Conservation (phyloP, 1,140 invertebrate genomes). For the Neodiprion fabricii region DNA sequence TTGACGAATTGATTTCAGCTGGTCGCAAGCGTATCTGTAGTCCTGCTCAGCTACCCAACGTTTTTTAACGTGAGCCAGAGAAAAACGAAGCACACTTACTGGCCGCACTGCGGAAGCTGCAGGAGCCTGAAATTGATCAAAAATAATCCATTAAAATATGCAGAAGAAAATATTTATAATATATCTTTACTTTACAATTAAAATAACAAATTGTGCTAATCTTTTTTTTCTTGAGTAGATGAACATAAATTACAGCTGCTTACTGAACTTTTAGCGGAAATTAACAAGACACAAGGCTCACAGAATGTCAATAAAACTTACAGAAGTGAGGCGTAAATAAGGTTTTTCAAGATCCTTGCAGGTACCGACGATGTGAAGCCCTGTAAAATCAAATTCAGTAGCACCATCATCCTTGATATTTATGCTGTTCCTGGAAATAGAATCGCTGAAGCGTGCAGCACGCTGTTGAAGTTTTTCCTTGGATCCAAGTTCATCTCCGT, state of each 20-base stretch:
- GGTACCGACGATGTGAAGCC: conserved; percentile 91
- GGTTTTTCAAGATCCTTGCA: conserved; percentile 93
- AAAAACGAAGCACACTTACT: conserved; percentile 81
- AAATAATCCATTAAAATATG: background rate
- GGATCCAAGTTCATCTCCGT: conserved; percentile 70
- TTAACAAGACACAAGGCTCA: background rate
- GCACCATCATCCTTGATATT: conserved; percentile 65
- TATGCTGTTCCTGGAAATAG: conserved; percentile 42
- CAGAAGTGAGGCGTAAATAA: conserved; percentile 90
- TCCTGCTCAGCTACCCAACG: conserved; percentile 90
- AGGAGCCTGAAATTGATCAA: conserved; percentile 73
- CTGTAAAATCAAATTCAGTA: conserved; percentile 79
- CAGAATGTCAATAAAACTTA: conserved; percentile 50
- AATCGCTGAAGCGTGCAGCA: conserved; percentile 81
- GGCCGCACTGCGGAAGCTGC: conserved; percentile 91
- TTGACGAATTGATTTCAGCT: conserved; percentile 97
- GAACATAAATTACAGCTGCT: too few relatives aligned
- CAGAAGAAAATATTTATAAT: background rate
- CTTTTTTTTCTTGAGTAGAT: too few relatives aligned
- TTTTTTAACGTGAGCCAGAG: conserved; percentile 88
- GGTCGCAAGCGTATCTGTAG: conserved; percentile 97
- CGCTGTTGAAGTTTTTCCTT: conserved; percentile 81
- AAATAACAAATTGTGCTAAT: too few relatives aligned
- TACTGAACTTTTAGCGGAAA: too few relatives aligned
- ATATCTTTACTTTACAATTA: too few relatives aligned